phyloP scores from a whole-genome alignment of 23 tunicate species.

The Halocynthia aurantium region DNA sequence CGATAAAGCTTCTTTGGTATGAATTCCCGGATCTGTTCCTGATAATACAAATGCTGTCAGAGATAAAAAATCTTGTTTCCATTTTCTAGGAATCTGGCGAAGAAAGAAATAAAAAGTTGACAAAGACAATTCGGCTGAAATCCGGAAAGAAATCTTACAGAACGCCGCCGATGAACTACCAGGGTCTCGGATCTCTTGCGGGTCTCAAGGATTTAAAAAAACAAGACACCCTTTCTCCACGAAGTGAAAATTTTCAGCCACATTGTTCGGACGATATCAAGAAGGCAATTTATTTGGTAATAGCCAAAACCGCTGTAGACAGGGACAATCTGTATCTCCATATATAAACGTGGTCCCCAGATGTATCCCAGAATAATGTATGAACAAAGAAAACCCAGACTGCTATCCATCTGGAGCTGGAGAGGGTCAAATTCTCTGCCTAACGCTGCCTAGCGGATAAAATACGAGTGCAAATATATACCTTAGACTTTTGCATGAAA shows the following conservation, averaged over 20 bases:
- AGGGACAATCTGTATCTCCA: too few species aligned
- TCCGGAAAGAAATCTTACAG: constrained; percentile 30
- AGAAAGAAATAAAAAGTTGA: neutral
- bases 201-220: constrained; percentile 34
- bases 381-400: too few species aligned
- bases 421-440: too few species aligned
- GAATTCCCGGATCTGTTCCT: neutral
- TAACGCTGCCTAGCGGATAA: too few species aligned
- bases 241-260: neutral
- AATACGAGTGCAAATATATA: too few species aligned
- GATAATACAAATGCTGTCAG: neutral
- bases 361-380: too few species aligned
- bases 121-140: neutral
- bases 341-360: too few species aligned
- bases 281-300: constrained; percentile 39
- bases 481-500: too few species aligned
- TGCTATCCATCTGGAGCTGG: too few species aligned
- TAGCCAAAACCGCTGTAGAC: neutral
- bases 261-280: constrained; percentile 34
- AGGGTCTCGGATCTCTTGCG: constrained; percentile 61
- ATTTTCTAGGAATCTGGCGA: neutral
- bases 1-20: constrained; percentile 7
- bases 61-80: too few species aligned
- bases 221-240: neutral
- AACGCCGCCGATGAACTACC: constrained; percentile 47